Conservation (phyloP, 2,888 invertebrate species). For the Ophion costatus region DNA sequence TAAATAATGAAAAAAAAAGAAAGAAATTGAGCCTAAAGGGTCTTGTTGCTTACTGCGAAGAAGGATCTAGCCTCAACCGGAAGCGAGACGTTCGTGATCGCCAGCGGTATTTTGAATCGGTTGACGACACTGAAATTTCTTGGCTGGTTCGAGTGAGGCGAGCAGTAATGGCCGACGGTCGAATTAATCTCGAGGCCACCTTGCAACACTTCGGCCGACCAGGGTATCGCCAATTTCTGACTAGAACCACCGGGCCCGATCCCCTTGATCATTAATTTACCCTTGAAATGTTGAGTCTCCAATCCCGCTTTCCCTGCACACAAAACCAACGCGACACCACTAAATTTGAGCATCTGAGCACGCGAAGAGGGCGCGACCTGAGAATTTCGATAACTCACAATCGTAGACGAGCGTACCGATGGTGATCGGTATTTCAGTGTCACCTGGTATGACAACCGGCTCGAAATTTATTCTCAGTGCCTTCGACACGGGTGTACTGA, state of each 20-base stretch:
- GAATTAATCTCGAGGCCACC: slow-evolving; percentile 86
- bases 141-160: slow-evolving; percentile 80
- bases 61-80: slow-evolving; percentile 86
- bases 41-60: slow-evolving; percentile 85
- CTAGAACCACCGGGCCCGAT: slow-evolving; percentile 80
- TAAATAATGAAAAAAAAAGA: neutral
- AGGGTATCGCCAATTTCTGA: slow-evolving; percentile 86
- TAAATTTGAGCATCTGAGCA: neutral
- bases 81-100: slow-evolving; percentile 89
- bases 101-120: slow-evolving; percentile 89
- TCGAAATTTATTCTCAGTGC: slow-evolving; percentile 89
- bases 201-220: slow-evolving; percentile 86
- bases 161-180: slow-evolving; percentile 84
- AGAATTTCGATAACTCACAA: slow-evolving; percentile 85
- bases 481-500: slow-evolving; percentile 87
- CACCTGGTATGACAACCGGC: slow-evolving; percentile 88
- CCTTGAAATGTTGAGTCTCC: slow-evolving; percentile 85
- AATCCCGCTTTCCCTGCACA: slow-evolving; percentile 85
- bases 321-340: slow-evolving; percentile 4
- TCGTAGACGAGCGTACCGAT: slow-evolving; percentile 89
- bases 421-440: slow-evolving; percentile 86
- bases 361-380: neutral
- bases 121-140: slow-evolving; percentile 88
- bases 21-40: neutral
- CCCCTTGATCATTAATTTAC: slow-evolving; percentile 85